These are phyloP conservation scores for Sitodiplosis mosellana DNA, from an alignment of 1,140 invertebrate genomes.

Conservation along the genomic window DNA sequence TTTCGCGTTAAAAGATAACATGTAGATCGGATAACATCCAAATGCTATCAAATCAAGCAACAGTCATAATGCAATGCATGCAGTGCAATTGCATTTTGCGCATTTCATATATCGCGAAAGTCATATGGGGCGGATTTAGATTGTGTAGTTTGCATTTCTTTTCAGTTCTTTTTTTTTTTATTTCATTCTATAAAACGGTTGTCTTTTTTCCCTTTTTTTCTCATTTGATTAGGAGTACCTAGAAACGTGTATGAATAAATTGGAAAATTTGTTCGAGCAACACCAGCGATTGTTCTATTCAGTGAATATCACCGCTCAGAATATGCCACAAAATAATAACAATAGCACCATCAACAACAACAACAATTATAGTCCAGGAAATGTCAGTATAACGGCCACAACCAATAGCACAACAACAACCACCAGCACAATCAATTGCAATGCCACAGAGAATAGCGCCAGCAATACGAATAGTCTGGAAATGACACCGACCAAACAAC, in stretches of 20 bases:
- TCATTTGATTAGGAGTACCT: slow-evolving; percentile 38
- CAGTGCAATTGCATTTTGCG: background rate
- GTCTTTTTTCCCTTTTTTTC: background rate
- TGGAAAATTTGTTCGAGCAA: slow-evolving; percentile 39
- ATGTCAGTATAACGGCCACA: slow-evolving; percentile 3
- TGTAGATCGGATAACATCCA: too few relatives aligned
- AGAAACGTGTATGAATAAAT: slow-evolving; percentile 40
- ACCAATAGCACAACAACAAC: slow-evolving; percentile 6
- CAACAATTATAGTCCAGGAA: slow-evolving; percentile 7
- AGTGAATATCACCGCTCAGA: slow-evolving; percentile 9
- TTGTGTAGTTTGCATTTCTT: too few relatives aligned
- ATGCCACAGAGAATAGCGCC: slow-evolving; percentile 5
- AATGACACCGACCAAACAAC: slow-evolving; percentile 14
- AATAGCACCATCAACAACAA: too few relatives aligned
- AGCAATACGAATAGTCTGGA: background rate
- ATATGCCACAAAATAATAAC: slow-evolving; percentile 6
- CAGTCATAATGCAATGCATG: background rate
- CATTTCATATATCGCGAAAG: background rate
- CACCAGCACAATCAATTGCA: background rate
- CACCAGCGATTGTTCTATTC: slow-evolving; percentile 19
- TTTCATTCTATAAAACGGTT: too few relatives aligned
- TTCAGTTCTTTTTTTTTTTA: too few relatives aligned
- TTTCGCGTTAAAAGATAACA: too few relatives aligned
- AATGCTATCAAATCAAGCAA: too few relatives aligned
- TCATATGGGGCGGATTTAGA: background rate